Base-by-base conservation (phyloP, 1,140 invertebrate species). In the Rhyzopertha dominica region DNA sequence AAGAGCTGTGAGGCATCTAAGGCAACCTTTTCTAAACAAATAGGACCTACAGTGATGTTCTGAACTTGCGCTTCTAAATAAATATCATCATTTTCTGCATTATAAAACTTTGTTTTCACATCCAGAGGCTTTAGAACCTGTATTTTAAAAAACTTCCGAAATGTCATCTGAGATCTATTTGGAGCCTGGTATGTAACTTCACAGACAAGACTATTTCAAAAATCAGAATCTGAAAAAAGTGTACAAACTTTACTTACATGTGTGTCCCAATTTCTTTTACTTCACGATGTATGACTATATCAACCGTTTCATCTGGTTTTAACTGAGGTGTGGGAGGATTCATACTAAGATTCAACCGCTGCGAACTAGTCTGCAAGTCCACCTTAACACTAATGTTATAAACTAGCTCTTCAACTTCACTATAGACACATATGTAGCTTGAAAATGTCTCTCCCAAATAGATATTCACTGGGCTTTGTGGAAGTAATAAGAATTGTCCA, bases 101-200 rank as follows among this genome's bases (percentile, higher is more conserved):
- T 95, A 64, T 93, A 97, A 69, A 98, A 96, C 65, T 98, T 98
- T 3, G 95, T 98, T 72, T 97, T 95, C 0, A 99, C 93, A 80
- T 99, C 95, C 9, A 98, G 72, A 28, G 95, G 95, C 66, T 98
- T 98, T 46, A 95, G 78, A 0, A 98, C 95, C 80, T 96, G 89
- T 72, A 98, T 98, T 73, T 97, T 98, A 66, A 98, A 99, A 68
- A 95, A 97, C 67, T 97, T 98, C 58, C 88, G 78, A 65, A 96
- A 84, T n/a, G 81, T 85, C 48, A 79, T 75, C 36, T 83, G 71
- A 54, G 82, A 79, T 49, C 85, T 83, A 41, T 76, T 74, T 41
- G 80, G 70, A 37, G 80, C 81, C 50, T 79, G 81, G 64, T 98
- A 99, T 51, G 80, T 87, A 2, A 99, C 92, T 70, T 95, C 91